Conservation (phyloP, 2,113 vertebrate genomes). For the Catharus fuscescens region DNA sequence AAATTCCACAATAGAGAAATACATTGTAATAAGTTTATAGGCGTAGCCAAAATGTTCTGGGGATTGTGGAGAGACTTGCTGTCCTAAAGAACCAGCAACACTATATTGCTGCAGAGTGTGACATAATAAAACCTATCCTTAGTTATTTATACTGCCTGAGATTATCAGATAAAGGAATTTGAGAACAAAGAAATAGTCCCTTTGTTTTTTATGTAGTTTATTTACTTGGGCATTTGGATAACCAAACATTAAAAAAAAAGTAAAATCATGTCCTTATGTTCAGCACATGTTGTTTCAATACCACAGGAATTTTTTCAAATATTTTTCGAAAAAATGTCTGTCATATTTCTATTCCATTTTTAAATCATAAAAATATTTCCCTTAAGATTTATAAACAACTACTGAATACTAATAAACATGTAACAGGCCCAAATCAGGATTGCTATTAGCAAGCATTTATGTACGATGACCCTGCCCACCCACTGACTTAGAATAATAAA, state of each 20-base stretch:
- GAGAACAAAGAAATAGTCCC: constrained; percentile 45
- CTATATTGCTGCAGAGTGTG: not conserved
- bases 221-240: constrained; percentile 39
- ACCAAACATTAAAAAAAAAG: not conserved
- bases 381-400: constrained; percentile 37
- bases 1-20: constrained; percentile 18
- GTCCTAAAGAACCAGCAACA: constrained; percentile 22
- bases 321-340: constrained; percentile 5
- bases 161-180: constrained; percentile 48
- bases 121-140: constrained; percentile 52
- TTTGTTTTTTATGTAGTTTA: constrained; percentile 30
- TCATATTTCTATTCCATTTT: constrained; percentile 33
- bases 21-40: constrained; percentile 36
- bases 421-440: not conserved
- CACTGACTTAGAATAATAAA: constrained; percentile 10
- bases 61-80: not conserved
- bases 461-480: not conserved
- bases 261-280: constrained; percentile 8
- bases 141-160: constrained; percentile 47
- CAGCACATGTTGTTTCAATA: not conserved
- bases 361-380: constrained; percentile 34
- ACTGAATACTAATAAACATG: constrained; percentile 8
- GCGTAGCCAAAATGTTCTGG: constrained; percentile 40
- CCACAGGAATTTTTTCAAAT: constrained; percentile 3
- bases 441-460: not conserved